These are phyloP conservation scores for Gobionotothen gibberifrons DNA, from an alignment of 2,797 vertebrate genomes.

Conservation along the genomic window DNA sequence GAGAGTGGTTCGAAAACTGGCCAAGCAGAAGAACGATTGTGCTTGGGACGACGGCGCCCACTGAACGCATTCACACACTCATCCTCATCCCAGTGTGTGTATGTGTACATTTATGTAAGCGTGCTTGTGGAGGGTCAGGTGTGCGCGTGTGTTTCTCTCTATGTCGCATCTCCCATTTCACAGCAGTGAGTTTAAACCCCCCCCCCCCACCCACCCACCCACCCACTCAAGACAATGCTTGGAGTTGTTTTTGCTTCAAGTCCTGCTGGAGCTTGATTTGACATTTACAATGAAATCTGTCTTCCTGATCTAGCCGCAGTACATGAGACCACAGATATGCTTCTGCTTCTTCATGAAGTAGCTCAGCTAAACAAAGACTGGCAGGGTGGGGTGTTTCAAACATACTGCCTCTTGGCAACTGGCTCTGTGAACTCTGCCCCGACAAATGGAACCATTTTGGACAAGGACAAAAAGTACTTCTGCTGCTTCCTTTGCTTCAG, in stretches of 20 bases:
- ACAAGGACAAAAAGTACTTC: constrained; percentile 28
- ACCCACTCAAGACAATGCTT: constrained; percentile 9
- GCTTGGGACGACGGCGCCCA: constrained; percentile 88
- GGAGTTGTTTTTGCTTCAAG: constrained; percentile 26
- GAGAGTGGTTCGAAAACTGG: constrained; percentile 91
- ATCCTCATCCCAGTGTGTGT: constrained; percentile 2
- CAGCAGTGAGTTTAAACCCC: constrained; percentile 30
- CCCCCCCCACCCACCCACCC: constrained; percentile 21
- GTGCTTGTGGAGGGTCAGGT: neutral
- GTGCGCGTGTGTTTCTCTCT: constrained; percentile 14
- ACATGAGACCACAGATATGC: constrained; percentile 23
- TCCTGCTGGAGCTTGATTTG: constrained; percentile 33
- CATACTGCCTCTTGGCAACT: constrained; percentile 27
- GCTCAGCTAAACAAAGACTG: constrained; percentile 42
- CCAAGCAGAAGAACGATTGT: constrained; percentile 95
- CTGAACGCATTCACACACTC: constrained; percentile 73
- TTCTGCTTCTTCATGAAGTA: constrained; percentile 39
- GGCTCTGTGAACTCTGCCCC: constrained; percentile 63
- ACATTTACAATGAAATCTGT: constrained; percentile 34
- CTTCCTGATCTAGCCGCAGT: constrained; percentile 48
- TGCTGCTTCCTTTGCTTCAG: constrained; percentile 33
- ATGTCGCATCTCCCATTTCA: constrained; percentile 55
- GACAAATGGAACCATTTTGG: constrained; percentile 39
- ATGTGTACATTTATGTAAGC: neutral
- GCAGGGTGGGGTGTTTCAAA: constrained; percentile 37